Percentiles rank a stretch among this genome's conserved stretches.
Conservation (phyloP, 1,140 invertebrate genomes). For the Eurosta solidaginis region DNA sequence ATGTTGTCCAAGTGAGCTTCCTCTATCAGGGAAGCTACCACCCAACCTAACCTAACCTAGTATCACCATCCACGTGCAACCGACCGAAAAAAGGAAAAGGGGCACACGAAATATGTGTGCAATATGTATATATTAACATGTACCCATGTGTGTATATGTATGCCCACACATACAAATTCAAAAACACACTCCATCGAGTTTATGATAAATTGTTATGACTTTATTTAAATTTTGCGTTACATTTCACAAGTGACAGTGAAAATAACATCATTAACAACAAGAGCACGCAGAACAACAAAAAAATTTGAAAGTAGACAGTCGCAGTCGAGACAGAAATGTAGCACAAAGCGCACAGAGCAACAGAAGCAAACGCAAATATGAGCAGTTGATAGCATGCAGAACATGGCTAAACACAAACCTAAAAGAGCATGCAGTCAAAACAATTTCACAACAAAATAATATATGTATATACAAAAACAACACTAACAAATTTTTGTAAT, state of each 20-base stretch:
- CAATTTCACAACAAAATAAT: not conserved
- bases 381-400: not conserved
- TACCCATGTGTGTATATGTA: not conserved
- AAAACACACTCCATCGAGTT: not conserved
- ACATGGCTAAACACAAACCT: not conserved
- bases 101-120: too few relatives aligned
- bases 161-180: not conserved
- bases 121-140: too few relatives aligned
- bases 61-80: too few relatives aligned
- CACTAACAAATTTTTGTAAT: not conserved
- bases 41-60: too few relatives aligned
- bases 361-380: not conserved
- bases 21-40: too few relatives aligned
- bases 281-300: not conserved
- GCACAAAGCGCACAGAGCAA: not conserved
- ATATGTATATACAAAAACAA: not conserved
- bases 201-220: constrained; percentile 31
- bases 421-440: not conserved
- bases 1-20: too few relatives aligned
- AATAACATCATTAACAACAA: not conserved
- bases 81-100: too few relatives aligned
- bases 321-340: too few relatives aligned
- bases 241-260: constrained; percentile 24
- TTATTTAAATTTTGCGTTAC: constrained; percentile 32
- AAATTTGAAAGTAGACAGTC: not conserved